Evolutionary conservation across 1,140 invertebrate species (phyloP).

Genomic region (Trichogramma pretiosum): DNA sequence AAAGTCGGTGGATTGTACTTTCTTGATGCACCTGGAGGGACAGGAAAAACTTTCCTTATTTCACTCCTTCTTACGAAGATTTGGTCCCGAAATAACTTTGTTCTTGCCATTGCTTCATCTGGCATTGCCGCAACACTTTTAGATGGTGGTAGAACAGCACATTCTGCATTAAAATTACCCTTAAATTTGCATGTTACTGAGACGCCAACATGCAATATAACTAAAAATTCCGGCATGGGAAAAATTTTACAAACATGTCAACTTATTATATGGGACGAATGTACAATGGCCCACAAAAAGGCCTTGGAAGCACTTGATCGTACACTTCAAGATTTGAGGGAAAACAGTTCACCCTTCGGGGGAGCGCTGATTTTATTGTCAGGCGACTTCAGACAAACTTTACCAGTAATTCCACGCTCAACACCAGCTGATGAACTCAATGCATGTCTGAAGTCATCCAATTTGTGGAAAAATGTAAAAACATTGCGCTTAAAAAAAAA

Average conservation of each 20-base stretch:
- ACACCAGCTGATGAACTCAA: slow-evolving; percentile 18
- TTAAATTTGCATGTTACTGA: slow-evolving; percentile 16
- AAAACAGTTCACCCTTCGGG: not conserved
- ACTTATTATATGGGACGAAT: not conserved
- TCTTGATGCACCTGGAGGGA: slow-evolving; percentile 23
- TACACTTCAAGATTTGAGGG: not conserved
- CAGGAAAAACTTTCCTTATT: slow-evolving; percentile 26
- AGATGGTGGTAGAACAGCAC: slow-evolving; percentile 24
- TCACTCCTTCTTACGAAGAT: slow-evolving; percentile 19
- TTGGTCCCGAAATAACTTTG: not conserved
- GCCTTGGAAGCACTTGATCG: not conserved
- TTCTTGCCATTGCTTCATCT: slow-evolving; percentile 22
- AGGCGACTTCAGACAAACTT: not conserved
- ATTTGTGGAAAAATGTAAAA: slow-evolving; percentile 28
- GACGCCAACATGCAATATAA: slow-evolving; percentile 12
- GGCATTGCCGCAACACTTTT: slow-evolving; percentile 31
- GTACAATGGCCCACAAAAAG: not conserved
- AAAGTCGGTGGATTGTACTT: no score
- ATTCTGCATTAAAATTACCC: slow-evolving; percentile 25
- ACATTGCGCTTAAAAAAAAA: slow-evolving; percentile 36
- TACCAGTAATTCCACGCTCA: not conserved
- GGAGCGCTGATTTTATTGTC: not conserved
- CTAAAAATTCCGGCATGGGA: no score
- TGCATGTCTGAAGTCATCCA: slow-evolving; percentile 31
- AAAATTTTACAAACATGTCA: no score